phyloP scores from a whole-genome alignment of 2,113 vertebrate species.

The Catagonus wagneri region DNA sequence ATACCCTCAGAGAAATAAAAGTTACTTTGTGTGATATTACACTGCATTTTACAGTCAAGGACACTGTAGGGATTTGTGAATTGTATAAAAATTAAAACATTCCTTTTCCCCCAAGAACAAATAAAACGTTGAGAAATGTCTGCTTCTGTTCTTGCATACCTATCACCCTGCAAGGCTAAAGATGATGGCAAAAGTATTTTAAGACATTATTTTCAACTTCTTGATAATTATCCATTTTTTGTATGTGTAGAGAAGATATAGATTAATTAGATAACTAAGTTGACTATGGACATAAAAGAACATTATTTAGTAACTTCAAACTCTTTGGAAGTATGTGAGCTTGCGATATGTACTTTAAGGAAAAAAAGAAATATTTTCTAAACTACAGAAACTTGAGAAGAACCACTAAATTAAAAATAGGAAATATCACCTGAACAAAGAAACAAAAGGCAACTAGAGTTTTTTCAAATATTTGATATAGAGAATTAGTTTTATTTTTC shows the following conservation, averaged over 20 bases:
- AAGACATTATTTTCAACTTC: neutral
- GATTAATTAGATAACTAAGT: neutral
- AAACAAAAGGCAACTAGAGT: neutral
- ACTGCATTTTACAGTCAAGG: constrained; percentile 71
- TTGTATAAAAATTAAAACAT: constrained; percentile 55
- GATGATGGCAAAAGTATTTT: constrained; percentile 11
- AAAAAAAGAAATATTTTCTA: neutral
- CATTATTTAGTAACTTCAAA: constrained; percentile 31
- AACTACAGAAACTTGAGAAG: constrained; percentile 24
- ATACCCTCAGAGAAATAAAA: constrained; percentile 50
- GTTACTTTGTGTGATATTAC: neutral
- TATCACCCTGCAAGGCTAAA: neutral
- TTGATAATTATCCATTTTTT: neutral
- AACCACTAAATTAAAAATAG: constrained; percentile 45
- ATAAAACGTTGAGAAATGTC: constrained; percentile 34
- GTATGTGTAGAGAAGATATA: neutral
- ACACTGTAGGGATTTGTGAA: constrained; percentile 53
- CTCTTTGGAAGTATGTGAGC: neutral
- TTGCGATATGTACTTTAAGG: neutral
- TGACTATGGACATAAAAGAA: constrained; percentile 4
- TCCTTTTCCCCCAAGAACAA: neutral
- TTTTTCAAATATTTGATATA: constrained; percentile 29
- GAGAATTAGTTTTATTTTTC: neutral
- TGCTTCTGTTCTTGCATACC: neutral
- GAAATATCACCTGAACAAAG: neutral